These are phyloP conservation scores for Cyprinella venusta DNA, from an alignment of 2,797 vertebrate genomes.

Conservation along the genomic window DNA sequence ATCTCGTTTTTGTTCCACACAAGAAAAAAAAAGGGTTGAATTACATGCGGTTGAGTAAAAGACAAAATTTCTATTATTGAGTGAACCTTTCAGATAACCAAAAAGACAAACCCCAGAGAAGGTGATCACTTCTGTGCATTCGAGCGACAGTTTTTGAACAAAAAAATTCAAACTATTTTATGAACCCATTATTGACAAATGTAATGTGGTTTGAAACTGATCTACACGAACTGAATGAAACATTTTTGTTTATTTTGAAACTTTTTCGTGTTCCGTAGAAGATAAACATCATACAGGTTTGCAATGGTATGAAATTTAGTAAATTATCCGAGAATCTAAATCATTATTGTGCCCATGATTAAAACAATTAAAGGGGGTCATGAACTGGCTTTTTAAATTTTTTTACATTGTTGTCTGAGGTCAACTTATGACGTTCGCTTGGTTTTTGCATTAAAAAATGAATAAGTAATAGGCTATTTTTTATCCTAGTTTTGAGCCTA, in stretches of 20 bases:
- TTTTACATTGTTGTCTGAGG: too few relatives aligned
- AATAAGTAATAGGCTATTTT: too few relatives aligned
- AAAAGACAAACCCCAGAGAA: background rate
- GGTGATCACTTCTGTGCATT: background rate
- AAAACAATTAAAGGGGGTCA: background rate
- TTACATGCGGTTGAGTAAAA: background rate
- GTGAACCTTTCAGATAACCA: background rate
- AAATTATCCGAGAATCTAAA: background rate
- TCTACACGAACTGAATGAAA: background rate
- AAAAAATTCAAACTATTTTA: background rate
- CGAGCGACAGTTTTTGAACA: too few relatives aligned
- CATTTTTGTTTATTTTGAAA: fast-evolving
- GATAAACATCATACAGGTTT: background rate
- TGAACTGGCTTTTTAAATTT: too few relatives aligned
- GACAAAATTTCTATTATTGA: background rate
- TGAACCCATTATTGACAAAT: background rate
- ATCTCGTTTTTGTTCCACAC: background rate
- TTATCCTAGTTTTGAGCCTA: too few relatives aligned
- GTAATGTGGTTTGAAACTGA: background rate
- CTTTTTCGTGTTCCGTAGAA: background rate
- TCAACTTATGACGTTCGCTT: too few relatives aligned
- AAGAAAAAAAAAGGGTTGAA: background rate
- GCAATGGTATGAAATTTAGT: background rate
- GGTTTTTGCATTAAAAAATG: too few relatives aligned
- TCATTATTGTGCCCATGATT: background rate